phyloP scores from a whole-genome alignment of 2,797 vertebrate genomes.

The Gouania willdenowi region DNA sequence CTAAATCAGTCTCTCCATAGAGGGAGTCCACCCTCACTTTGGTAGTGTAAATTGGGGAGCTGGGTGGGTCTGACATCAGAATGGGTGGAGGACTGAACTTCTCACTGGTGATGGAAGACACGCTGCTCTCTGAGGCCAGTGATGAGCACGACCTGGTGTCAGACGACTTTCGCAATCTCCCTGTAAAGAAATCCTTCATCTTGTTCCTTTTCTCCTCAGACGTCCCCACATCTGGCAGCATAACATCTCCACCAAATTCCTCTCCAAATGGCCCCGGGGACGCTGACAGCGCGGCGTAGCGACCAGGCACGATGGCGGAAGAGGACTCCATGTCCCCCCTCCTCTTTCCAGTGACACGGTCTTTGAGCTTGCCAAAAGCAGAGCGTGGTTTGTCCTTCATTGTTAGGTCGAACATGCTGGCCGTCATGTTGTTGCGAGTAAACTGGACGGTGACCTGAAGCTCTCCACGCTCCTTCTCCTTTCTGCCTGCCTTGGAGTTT shows the following conservation, averaged over 20 bases:
- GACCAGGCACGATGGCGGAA: slow-evolving; percentile 92
- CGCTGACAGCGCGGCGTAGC: slow-evolving; percentile 77
- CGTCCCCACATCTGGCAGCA: slow-evolving; percentile 56
- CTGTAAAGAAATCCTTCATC: slow-evolving; percentile 88
- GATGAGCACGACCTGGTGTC: slow-evolving; percentile 89
- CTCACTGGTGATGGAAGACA: slow-evolving; percentile 83
- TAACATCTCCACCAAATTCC: slow-evolving; percentile 49
- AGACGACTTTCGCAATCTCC: slow-evolving; percentile 83
- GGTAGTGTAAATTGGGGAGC: slow-evolving; percentile 81
- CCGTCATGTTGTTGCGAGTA: slow-evolving; percentile 89
- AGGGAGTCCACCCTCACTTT: slow-evolving; percentile 79
- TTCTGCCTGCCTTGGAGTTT: slow-evolving; percentile 87
- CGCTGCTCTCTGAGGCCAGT: slow-evolving; percentile 88
- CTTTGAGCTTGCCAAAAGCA: slow-evolving; percentile 91
- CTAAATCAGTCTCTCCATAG: slow-evolving; percentile 74
- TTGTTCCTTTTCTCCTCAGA: slow-evolving; percentile 83
- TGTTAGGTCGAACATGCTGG: slow-evolving; percentile 98
- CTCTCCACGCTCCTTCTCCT: slow-evolving; percentile 92
- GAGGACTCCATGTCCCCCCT: slow-evolving; percentile 87
- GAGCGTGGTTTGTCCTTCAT: slow-evolving; percentile 91
- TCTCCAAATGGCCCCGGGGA: slow-evolving; percentile 56
- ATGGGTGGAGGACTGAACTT: slow-evolving; percentile 75
- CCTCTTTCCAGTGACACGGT: slow-evolving; percentile 90
- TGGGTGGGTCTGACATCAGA: slow-evolving; percentile 71
- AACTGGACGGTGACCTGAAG: slow-evolving; percentile 90